phyloP scores from a whole-genome alignment of 1,140 invertebrate species.

The Amyelois transitella region DNA sequence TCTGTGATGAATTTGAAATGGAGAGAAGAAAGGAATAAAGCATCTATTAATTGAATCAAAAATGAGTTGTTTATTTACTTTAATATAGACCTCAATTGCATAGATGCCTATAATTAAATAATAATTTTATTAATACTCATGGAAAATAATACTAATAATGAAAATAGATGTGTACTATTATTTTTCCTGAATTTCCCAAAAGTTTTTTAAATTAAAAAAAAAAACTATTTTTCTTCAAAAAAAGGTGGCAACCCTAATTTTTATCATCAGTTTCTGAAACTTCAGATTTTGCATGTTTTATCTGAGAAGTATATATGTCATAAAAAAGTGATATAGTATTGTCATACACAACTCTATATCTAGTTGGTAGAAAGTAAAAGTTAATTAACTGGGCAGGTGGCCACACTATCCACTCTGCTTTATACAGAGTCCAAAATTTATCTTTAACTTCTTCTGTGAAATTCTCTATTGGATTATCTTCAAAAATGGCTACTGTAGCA shows the following conservation, averaged over 20 bases:
- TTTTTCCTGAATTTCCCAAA: no score
- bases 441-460: conserved; percentile 80
- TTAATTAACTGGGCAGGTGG: conserved; percentile 83
- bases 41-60: no score
- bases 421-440: conserved; percentile 86
- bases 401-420: conserved; percentile 86
- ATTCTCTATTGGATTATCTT: conserved; percentile 76
- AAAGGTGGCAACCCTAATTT: neutral
- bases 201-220: conserved; percentile 2
- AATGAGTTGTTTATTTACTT: no score
- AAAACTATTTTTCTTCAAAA: conserved; percentile 1
- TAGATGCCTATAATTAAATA: no score
- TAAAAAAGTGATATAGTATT: conserved; percentile 90
- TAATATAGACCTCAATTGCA: no score
- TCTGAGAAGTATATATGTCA: conserved; percentile 91
- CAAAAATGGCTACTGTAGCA: conserved; percentile 82
- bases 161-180: no score
- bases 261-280: neutral
- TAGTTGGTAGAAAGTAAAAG: conserved; percentile 88
- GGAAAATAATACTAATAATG: no score
- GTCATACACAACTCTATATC: conserved; percentile 90
- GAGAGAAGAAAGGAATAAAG: no score
- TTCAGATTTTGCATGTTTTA: conserved; percentile 76
- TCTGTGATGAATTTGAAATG: no score
- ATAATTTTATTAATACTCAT: no score